phyloP scores from a whole-genome alignment of 2,797 vertebrate genomes.

The Pangasius macronema region DNA sequence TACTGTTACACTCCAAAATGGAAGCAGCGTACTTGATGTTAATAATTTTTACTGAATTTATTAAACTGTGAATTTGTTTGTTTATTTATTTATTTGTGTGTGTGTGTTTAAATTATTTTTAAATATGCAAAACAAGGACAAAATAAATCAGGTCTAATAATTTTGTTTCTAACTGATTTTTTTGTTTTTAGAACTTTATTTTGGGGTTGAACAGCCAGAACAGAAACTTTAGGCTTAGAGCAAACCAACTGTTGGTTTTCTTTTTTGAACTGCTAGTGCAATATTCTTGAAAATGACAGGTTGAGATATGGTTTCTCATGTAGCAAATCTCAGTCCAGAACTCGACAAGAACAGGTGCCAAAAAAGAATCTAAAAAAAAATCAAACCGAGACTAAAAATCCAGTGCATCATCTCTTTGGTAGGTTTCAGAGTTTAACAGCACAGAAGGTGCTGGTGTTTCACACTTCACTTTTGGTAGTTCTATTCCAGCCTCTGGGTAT shows the following conservation, averaged over 20 bases:
- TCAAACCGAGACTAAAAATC: neutral
- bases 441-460: neutral
- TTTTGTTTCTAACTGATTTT: neutral
- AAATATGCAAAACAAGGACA: too few relatives aligned
- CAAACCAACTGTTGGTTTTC: neutral
- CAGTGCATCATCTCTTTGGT: neutral
- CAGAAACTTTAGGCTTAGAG: neutral
- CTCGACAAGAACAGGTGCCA: neutral
- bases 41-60: neutral
- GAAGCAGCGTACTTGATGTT: neutral
- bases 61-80: neutral
- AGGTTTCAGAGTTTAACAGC: neutral
- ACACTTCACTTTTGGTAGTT: too few relatives aligned
- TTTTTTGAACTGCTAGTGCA: neutral
- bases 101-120: too few relatives aligned
- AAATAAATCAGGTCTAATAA: too few relatives aligned
- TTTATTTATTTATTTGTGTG: neutral
- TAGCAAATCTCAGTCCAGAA: neutral
- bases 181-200: neutral
- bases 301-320: neutral
- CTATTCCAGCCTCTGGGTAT: neutral
- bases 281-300: neutral
- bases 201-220: neutral
- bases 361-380: neutral
- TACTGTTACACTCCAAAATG: neutral